Evolutionary conservation across 2,888 invertebrate species (phyloP).

Genomic region (Chloroclystis v-ata): DNA sequence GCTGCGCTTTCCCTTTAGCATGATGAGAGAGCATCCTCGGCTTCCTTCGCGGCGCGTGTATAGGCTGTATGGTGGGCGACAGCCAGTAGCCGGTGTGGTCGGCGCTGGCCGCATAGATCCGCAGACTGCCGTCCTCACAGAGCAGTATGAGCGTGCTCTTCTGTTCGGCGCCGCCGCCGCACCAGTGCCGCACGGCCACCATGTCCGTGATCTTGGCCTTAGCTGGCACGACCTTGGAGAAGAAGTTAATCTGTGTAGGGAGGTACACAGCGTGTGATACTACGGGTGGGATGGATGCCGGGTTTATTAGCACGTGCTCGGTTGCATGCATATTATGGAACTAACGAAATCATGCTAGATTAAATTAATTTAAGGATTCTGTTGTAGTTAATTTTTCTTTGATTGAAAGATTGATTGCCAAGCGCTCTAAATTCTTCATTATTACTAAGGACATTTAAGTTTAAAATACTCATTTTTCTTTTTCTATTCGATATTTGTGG

Average conservation of each 20-base stretch:
- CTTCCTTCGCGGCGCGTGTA: slow-evolving; percentile 59
- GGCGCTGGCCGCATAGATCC: slow-evolving; percentile 94
- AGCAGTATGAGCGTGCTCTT: slow-evolving; percentile 94
- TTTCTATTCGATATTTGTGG: too few species aligned
- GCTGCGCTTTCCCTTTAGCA: slow-evolving; percentile 56
- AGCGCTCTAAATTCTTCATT: too few species aligned
- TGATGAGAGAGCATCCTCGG: slow-evolving; percentile 50
- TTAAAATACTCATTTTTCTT: too few species aligned
- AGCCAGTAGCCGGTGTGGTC: slow-evolving; percentile 85
- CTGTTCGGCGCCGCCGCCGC: slow-evolving; percentile 86
- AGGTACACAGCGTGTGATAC: neutral
- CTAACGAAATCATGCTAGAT: too few species aligned
- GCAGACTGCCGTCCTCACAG: slow-evolving; percentile 96
- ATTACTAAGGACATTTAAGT: too few species aligned
- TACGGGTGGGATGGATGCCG: neutral
- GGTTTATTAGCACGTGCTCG: too few species aligned
- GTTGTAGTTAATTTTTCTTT: too few species aligned
- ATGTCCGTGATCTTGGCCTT: slow-evolving; percentile 98
- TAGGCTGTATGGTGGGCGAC: slow-evolving; percentile 77
- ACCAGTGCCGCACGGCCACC: slow-evolving; percentile 94
- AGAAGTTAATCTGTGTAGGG: slow-evolving; percentile 11
- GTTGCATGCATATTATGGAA: too few species aligned
- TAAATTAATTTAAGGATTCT: slow-evolving; percentile 18
- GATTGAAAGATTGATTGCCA: too few species aligned
- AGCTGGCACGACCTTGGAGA: slow-evolving; percentile 81